These are phyloP conservation scores for Dorcus parallelipipedus DNA, from an alignment of 2,888 invertebrate species.

Conservation along the genomic window DNA sequence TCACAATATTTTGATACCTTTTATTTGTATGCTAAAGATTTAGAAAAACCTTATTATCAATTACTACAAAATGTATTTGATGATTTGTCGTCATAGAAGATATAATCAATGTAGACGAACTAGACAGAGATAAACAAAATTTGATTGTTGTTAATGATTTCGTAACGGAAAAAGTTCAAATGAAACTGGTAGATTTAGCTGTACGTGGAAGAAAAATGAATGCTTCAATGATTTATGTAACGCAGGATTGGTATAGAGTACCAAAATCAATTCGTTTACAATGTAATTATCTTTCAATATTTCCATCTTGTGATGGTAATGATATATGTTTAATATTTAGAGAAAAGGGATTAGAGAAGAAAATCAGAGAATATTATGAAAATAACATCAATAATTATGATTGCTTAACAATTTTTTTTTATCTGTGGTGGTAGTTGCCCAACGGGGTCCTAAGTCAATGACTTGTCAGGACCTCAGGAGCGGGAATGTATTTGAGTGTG, in stretches of 20 bases:
- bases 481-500: too few relatives aligned
- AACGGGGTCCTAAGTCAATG: too few relatives aligned
- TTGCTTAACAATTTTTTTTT: too few relatives aligned
- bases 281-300: constrained; percentile 13
- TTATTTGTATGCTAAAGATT: too few relatives aligned
- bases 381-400: constrained; percentile 8
- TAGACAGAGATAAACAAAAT: constrained; percentile 1
- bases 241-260: constrained; percentile 12
- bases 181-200: constrained; percentile 3
- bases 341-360: constrained; percentile 10
- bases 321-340: constrained; percentile 4
- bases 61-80: neutral
- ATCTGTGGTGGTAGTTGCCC: too few relatives aligned
- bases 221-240: constrained; percentile 3
- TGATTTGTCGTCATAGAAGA: neutral
- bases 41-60: constrained; percentile 14
- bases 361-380: constrained; percentile 3
- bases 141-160: neutral
- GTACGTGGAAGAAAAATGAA: neutral
- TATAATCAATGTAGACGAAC: neutral
- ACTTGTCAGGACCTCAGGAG: too few relatives aligned
- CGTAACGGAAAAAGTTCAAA: neutral
- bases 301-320: constrained; percentile 11
- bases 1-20: too few relatives aligned
- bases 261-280: constrained; percentile 13